A percentile compares a stretch with the other conserved stretches of the same genome.
phyloP scores from a whole-genome alignment of 1,140 invertebrate genomes.

The Thrips palmi region DNA sequence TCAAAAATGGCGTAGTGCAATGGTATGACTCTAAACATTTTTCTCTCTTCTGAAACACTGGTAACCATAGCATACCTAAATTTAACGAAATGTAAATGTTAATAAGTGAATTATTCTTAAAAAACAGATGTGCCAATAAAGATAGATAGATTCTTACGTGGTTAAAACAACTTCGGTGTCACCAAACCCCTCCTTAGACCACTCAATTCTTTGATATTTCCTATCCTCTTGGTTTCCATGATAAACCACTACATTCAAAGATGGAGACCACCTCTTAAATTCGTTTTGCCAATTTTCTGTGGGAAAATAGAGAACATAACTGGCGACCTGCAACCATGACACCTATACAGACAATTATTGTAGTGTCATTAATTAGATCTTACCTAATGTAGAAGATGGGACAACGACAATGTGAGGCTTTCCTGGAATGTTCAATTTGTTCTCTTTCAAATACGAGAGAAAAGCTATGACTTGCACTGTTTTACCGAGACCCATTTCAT shows the following conservation, averaged over 20 bases:
- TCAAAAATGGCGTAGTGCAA: constrained; percentile 91
- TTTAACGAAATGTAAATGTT: not conserved
- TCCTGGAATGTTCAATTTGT: constrained; percentile 22
- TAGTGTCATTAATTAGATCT: constrained; percentile 13
- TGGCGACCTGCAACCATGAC: not conserved
- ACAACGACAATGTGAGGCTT: constrained; percentile 78
- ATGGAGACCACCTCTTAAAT: constrained; percentile 67
- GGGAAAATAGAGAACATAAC: constrained; percentile 14
- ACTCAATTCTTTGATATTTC: constrained; percentile 49
- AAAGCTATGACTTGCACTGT: constrained; percentile 84
- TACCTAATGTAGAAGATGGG: constrained; percentile 77
- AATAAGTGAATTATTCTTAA: not conserved
- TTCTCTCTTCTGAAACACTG: constrained; percentile 71
- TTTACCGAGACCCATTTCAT: constrained; percentile 83
- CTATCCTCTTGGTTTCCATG: constrained; percentile 76
- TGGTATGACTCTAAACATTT: constrained; percentile 72
- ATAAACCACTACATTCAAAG: constrained; percentile 63
- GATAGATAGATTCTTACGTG: constrained; percentile 34
- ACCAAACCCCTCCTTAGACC: constrained; percentile 52
- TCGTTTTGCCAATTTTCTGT: constrained; percentile 80
- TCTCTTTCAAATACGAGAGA: constrained; percentile 70
- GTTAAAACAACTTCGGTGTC: constrained; percentile 72
- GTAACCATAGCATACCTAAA: constrained; percentile 55
- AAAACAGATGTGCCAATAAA: not conserved
- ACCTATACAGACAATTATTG: not conserved